These are phyloP conservation scores for Ischnura elegans DNA, from an alignment of 2,888 invertebrate species.

Conservation along the genomic window DNA sequence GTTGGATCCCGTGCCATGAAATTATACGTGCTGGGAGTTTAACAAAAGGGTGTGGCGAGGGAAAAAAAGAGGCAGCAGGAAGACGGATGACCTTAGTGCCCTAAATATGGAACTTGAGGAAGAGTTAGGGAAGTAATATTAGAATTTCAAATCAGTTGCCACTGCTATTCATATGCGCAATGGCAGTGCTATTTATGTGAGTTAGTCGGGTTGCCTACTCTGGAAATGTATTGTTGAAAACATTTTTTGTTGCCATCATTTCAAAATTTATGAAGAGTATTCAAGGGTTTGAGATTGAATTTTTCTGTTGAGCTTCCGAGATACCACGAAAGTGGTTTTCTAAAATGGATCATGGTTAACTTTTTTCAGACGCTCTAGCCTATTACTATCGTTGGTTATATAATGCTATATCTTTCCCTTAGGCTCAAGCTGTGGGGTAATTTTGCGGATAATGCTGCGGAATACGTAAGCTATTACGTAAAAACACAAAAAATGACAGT, in stretches of 20 bases:
- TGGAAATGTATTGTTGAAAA: not conserved
- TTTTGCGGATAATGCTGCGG: too few species aligned
- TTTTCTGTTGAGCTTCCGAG: not conserved
- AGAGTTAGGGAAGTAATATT: not conserved
- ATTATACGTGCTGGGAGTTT: not conserved
- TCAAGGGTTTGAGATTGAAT: not conserved
- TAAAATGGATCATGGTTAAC: too few species aligned
- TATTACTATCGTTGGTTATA: too few species aligned
- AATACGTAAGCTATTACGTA: too few species aligned
- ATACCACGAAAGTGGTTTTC: not conserved
- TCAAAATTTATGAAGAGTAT: not conserved
- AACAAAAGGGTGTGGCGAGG: not conserved
- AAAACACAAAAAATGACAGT: too few species aligned
- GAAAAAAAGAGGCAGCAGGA: not conserved
- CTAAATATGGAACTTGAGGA: not conserved
- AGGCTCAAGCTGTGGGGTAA: too few species aligned
- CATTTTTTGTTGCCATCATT: not conserved
- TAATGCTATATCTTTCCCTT: too few species aligned
- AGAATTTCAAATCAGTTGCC: conserved; percentile 12
- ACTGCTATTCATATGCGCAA: not conserved
- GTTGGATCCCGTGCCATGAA: not conserved
- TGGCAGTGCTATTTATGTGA: not conserved
- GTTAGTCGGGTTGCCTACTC: not conserved
- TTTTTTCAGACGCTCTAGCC: too few species aligned
- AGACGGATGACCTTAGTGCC: not conserved